Conservation (phyloP, 2,797 vertebrate species). For the Myoxocephalus aenaeus region DNA sequence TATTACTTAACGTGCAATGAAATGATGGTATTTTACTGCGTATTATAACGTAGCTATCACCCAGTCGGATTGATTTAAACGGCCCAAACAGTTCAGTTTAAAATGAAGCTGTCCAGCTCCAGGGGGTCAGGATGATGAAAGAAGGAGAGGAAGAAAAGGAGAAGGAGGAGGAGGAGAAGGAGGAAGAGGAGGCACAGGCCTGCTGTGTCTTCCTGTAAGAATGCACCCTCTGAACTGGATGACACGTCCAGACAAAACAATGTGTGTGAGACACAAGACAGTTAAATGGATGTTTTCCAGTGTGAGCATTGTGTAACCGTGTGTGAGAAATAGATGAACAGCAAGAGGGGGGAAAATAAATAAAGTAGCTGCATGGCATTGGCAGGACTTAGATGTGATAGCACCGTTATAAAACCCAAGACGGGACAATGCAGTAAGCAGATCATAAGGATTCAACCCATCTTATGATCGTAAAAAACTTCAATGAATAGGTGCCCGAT, state of each 20-base stretch:
- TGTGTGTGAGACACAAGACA: conserved; percentile 59
- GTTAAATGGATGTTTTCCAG: conserved; percentile 61
- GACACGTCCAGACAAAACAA: conserved; percentile 77
- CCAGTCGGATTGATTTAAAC: not conserved
- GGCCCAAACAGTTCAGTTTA: conserved; percentile 13
- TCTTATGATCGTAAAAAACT: not conserved
- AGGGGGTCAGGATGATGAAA: conserved; percentile 18
- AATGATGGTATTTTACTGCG: not conserved
- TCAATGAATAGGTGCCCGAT: not conserved
- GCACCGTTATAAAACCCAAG: not conserved
- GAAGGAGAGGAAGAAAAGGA: conserved; percentile 14
- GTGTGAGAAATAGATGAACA: not conserved
- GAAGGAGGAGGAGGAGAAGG: conserved; percentile 16
- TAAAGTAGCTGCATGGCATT: not conserved
- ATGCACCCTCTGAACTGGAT: conserved; percentile 77
- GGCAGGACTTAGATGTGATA: no score
- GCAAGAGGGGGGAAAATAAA: not conserved
- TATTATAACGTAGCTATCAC: not conserved
- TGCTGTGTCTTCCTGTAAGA: conserved; percentile 74
- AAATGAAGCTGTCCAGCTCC: conserved; percentile 21
- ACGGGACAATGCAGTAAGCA: not conserved
- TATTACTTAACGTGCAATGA: not conserved
- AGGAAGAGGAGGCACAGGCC: conserved; percentile 29
- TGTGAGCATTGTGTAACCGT: not conserved
- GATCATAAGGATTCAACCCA: not conserved